A percentile compares a stretch with the other conserved stretches of the same genome.
Conservation (phyloP, 2,888 invertebrate species). For the Tenthredo scrophulariae region DNA sequence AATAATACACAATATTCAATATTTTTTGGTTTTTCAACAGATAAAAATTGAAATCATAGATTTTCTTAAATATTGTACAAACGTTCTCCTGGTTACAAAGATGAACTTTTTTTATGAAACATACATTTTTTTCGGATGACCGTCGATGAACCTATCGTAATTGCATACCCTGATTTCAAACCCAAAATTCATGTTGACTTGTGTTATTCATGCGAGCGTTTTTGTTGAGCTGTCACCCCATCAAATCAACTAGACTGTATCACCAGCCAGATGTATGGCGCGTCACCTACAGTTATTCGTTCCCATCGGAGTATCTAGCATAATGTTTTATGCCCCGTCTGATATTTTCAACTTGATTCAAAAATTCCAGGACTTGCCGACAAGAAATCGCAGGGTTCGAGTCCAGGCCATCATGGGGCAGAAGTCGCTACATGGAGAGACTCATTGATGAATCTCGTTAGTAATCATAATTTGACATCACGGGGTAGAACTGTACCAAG, state of each 20-base stretch:
- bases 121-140: too few relatives aligned
- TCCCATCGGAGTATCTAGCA: background rate
- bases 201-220: too few relatives aligned
- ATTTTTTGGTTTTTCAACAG: too few relatives aligned
- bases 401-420: constrained; percentile 62
- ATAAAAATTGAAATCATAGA: too few relatives aligned
- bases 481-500: background rate
- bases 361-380: constrained; percentile 55
- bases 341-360: background rate
- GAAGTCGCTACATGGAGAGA: constrained; percentile 62
- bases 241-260: background rate
- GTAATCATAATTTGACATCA: constrained; percentile 16
- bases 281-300: background rate
- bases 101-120: too few relatives aligned
- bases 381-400: constrained; percentile 59
- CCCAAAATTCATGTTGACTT: too few relatives aligned
- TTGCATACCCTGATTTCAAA: too few relatives aligned
- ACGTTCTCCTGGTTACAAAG: too few relatives aligned
- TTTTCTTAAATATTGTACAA: too few relatives aligned
- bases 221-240: too few relatives aligned
- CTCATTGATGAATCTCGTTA: constrained; percentile 63
- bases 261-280: background rate
- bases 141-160: too few relatives aligned
- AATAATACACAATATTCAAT: too few relatives aligned
- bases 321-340: background rate